Evolutionary conservation across 1,140 invertebrate genomes (phyloP).

Genomic region (Meloidogyne exigua): DNA sequence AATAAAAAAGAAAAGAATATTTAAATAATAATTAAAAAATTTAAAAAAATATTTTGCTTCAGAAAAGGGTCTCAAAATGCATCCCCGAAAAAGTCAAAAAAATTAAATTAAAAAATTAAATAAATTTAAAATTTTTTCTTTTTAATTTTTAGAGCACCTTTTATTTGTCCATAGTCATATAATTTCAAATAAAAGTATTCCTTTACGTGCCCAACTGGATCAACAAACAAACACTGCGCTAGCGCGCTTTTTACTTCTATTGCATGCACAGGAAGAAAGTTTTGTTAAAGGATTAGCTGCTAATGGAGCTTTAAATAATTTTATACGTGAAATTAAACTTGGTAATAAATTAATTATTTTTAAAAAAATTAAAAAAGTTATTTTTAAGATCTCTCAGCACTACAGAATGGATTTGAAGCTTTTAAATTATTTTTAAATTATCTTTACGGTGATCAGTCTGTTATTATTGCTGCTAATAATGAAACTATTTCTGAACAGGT

Average conservation of each 20-base stretch:
- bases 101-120: too few species aligned
- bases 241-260: slow-evolving; percentile 15
- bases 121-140: neutral
- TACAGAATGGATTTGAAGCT: slow-evolving; percentile 40
- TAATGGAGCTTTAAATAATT: slow-evolving; percentile 5
- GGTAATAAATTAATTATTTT: neutral
- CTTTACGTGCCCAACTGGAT: slow-evolving; percentile 34
- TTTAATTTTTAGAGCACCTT: slow-evolving; percentile 41
- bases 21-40: too few species aligned
- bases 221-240: slow-evolving; percentile 21
- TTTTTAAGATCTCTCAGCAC: slow-evolving; percentile 30
- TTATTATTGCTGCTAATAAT: neutral
- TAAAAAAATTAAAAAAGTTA: neutral
- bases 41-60: too few species aligned
- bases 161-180: slow-evolving; percentile 44
- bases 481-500: neutral
- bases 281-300: neutral
- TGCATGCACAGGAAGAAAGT: neutral
- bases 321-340: slow-evolving; percentile 19
- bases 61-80: too few species aligned
- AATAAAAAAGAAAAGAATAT: too few species aligned
- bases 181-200: slow-evolving; percentile 40
- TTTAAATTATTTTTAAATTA: slow-evolving; percentile 44
- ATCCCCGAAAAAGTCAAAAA: too few species aligned
- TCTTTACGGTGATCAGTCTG: slow-evolving; percentile 46